These are phyloP conservation scores for Micromys minutus DNA, from an alignment of 2,113 vertebrate species.

Conservation along the genomic window DNA sequence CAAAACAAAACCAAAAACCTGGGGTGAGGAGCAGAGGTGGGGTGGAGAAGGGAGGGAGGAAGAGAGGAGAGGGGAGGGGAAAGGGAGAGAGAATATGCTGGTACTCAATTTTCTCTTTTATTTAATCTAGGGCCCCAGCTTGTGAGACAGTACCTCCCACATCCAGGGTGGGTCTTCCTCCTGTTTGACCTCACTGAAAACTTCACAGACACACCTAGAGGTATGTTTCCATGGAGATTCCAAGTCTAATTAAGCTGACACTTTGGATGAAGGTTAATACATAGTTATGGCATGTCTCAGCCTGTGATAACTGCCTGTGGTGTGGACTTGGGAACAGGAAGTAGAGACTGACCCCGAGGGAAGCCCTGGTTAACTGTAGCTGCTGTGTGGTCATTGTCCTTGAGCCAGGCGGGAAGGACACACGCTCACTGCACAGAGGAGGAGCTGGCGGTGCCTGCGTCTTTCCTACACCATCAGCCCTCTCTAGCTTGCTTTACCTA, in stretches of 20 bases:
- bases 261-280: not conserved
- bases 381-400: rapidly evolving
- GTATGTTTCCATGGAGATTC: not conserved
- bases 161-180: not conserved
- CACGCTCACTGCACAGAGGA: not conserved
- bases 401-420: not conserved
- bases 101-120: not conserved
- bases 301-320: not conserved
- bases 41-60: too few relatives aligned
- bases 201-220: not conserved
- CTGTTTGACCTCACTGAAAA: not conserved
- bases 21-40: not conserved
- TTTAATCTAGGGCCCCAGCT: not conserved
- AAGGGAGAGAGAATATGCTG: too few relatives aligned
- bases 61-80: not conserved
- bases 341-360: not conserved
- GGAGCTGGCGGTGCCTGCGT: conserved; percentile 61
- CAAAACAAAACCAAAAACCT: too few relatives aligned
- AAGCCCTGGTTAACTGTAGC: not conserved
- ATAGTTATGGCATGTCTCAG: not conserved
- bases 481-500: too few relatives aligned
- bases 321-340: not conserved
- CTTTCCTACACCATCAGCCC: rapidly evolving
- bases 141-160: too few relatives aligned
- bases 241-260: not conserved